Conservation (phyloP, 2,888 invertebrate genomes). For the Petrophora chlorosata region DNA sequence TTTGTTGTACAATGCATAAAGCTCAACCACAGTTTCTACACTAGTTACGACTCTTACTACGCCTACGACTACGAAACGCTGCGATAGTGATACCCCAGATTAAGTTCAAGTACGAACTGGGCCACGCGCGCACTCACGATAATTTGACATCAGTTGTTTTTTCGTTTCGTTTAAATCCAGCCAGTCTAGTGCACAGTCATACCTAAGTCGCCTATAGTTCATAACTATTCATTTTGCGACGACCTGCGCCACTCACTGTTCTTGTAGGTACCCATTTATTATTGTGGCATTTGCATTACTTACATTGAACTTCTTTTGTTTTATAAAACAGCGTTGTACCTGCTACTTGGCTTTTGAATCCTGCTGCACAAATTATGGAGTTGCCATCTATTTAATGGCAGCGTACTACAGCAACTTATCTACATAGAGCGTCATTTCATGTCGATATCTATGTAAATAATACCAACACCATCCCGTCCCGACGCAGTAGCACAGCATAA, state of each 20-base stretch:
- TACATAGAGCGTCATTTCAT: too few species aligned
- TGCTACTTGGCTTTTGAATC: too few species aligned
- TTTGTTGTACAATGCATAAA: slow-evolving; percentile 16
- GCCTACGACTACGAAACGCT: slow-evolving; percentile 7
- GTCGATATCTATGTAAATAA: slow-evolving; percentile 39
- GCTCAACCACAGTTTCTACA: not conserved
- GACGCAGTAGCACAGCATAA: slow-evolving; percentile 39
- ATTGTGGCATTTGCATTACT: too few species aligned
- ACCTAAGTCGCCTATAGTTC: too few species aligned
- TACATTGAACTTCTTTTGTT: too few species aligned
- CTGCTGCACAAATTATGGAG: too few species aligned
- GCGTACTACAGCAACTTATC: too few species aligned
- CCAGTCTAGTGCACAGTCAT: slow-evolving; percentile 15
- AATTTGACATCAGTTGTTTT: slow-evolving; percentile 51
- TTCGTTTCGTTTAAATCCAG: slow-evolving; percentile 33
- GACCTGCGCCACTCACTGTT: too few species aligned
- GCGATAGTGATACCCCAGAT: slow-evolving; percentile 51
- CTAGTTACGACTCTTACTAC: not conserved
- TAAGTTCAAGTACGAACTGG: slow-evolving; percentile 44
- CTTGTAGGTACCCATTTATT: too few species aligned
- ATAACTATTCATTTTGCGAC: too few species aligned
- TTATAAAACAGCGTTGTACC: too few species aligned
- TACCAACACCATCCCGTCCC: slow-evolving; percentile 25
- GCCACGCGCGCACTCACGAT: slow-evolving; percentile 50
- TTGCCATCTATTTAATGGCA: too few species aligned